Evolutionary conservation across 2,888 invertebrate genomes (phyloP).

Genomic region (Euproctis similis): DNA sequence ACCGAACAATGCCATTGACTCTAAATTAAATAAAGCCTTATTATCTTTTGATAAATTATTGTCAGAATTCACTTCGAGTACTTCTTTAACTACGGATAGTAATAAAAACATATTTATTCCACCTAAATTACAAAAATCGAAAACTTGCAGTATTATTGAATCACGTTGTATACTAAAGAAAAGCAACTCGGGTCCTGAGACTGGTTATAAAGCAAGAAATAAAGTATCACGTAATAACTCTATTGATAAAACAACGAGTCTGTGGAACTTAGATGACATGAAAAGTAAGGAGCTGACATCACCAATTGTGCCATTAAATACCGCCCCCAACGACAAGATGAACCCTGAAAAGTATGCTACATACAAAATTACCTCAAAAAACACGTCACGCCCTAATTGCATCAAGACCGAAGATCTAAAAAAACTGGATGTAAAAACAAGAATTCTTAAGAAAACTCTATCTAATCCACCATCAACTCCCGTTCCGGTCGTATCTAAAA

Average conservation of each 20-base stretch:
- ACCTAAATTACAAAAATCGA: slow-evolving; percentile 80
- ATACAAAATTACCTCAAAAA: slow-evolving; percentile 68
- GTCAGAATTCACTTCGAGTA: slow-evolving; percentile 54
- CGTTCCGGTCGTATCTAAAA: slow-evolving; percentile 65
- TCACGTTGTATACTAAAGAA: slow-evolving; percentile 81
- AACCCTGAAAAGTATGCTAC: slow-evolving; percentile 69
- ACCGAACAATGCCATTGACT: slow-evolving; percentile 33
- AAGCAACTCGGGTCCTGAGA: slow-evolving; percentile 64
- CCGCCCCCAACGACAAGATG: slow-evolving; percentile 54
- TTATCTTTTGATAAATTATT: slow-evolving; percentile 71
- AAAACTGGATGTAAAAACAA: slow-evolving; percentile 72
- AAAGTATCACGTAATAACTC: slow-evolving; percentile 64
- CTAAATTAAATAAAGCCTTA: slow-evolving; percentile 62
- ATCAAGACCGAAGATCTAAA: slow-evolving; percentile 64
- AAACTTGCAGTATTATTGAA: slow-evolving; percentile 82
- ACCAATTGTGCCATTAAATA: slow-evolving; percentile 53
- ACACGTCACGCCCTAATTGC: slow-evolving; percentile 47
- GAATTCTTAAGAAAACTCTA: slow-evolving; percentile 72
- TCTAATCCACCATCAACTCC: slow-evolving; percentile 71
- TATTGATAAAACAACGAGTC: slow-evolving; percentile 73
- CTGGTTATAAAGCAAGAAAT: slow-evolving; percentile 43
- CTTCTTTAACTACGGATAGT: slow-evolving; percentile 37
- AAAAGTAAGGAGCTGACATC: slow-evolving; percentile 66
- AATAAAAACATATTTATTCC: slow-evolving; percentile 48
- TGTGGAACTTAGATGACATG: slow-evolving; percentile 77